Evolutionary conservation across 2,113 vertebrate species (phyloP).

Genomic region (Pseudorhombus dupliciocellatus): DNA sequence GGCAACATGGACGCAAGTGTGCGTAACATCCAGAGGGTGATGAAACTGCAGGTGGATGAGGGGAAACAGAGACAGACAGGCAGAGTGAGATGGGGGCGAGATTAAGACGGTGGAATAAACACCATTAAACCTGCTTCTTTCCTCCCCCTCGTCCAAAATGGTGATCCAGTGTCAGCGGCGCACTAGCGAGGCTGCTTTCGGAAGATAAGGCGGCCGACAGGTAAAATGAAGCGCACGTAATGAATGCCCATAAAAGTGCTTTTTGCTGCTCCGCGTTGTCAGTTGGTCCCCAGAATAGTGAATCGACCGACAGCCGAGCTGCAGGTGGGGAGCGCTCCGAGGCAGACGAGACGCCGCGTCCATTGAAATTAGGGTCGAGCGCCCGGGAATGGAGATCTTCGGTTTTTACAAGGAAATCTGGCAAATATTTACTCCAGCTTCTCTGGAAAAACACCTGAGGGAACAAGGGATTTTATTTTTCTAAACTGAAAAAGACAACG

Average conservation of each 20-base stretch:
- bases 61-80: constrained; percentile 34
- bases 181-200: constrained; percentile 50
- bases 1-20: constrained; percentile 6
- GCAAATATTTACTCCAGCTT: constrained; percentile 18
- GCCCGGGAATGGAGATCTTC: background rate
- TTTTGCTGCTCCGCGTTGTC: constrained; percentile 51
- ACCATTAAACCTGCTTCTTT: constrained; percentile 44
- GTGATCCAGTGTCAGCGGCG: constrained; percentile 64
- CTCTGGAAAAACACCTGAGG: background rate
- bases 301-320: constrained; percentile 35
- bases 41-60: constrained; percentile 51
- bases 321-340: constrained; percentile 22
- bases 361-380: constrained; percentile 43
- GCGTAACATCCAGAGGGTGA: constrained; percentile 24
- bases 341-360: constrained; percentile 36
- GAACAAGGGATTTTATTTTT: background rate
- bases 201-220: constrained; percentile 68
- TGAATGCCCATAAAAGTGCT: constrained; percentile 58
- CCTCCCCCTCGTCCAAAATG: constrained; percentile 44
- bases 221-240: constrained; percentile 64
- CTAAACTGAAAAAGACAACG: background rate
- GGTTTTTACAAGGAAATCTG: constrained; percentile 25
- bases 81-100: constrained; percentile 42
- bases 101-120: constrained; percentile 70
- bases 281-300: constrained; percentile 37